Conservation (phyloP, 92 coral and sea anemone genomes). For the Montipora capitata region DNA sequence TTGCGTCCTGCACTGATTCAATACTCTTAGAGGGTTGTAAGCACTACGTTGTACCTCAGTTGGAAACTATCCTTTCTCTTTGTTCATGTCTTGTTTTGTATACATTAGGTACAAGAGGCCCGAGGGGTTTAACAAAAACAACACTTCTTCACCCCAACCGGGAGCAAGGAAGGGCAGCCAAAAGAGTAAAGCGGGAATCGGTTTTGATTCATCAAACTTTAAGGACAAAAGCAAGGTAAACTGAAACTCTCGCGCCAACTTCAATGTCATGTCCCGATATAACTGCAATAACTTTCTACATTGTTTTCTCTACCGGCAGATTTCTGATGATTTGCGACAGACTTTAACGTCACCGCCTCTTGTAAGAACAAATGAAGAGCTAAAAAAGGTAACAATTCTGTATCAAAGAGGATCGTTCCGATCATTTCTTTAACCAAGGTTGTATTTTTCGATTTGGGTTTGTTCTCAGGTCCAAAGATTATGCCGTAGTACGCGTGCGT, state of each 20-base stretch:
- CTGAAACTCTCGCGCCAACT: background rate
- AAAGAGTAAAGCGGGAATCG: conserved; percentile 75
- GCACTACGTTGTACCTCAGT: background rate
- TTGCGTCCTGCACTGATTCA: background rate
- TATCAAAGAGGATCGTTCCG: background rate
- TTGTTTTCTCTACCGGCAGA: conserved; percentile 34
- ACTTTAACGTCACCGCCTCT: conserved; percentile 81
- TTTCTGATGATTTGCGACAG: conserved; percentile 84
- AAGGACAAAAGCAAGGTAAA: conserved; percentile 88
- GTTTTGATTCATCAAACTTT: conserved; percentile 79
- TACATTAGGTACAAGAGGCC: conserved; percentile 72
- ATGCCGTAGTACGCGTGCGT: conserved; percentile 89
- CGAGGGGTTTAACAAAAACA: conserved; percentile 1
- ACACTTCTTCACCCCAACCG: background rate
- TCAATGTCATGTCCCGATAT: no score
- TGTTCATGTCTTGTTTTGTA: background rate
- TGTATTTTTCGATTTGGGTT: background rate
- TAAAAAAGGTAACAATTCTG: conserved; percentile 72
- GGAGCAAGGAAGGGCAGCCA: conserved; percentile 52
- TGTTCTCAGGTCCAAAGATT: conserved; percentile 80
- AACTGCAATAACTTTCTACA: background rate
- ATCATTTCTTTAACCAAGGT: no score
- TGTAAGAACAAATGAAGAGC: conserved; percentile 72
- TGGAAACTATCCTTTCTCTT: background rate
- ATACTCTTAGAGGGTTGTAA: background rate